Conservation (phyloP, 2,113 vertebrate species). For the Centrocercus urophasianus region DNA sequence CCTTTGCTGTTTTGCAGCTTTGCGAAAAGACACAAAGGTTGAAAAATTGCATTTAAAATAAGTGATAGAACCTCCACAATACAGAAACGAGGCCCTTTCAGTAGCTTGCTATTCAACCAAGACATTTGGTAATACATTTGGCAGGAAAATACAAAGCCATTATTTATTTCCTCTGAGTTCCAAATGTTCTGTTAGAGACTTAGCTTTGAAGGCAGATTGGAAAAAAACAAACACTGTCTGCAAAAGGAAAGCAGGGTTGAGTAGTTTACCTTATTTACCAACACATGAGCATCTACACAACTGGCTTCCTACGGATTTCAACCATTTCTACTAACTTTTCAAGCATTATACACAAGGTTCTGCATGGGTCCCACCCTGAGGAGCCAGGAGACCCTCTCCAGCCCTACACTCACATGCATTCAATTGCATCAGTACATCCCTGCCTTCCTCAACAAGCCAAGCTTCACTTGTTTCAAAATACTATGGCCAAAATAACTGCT, state of each 20-base stretch:
- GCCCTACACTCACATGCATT: accelerated
- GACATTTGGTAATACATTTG: neutral
- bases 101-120: neutral
- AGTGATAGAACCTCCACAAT: neutral
- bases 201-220: neutral
- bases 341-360: neutral
- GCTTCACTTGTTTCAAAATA: neutral
- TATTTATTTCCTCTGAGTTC: neutral
- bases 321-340: neutral
- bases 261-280: neutral
- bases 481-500: neutral
- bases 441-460: neutral
- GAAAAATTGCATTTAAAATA: neutral
- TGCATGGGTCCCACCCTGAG: neutral
- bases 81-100: neutral
- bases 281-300: neutral
- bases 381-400: neutral
- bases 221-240: neutral
- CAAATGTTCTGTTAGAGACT: neutral
- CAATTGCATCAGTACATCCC: no score
- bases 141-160: neutral
- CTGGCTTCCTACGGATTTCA: neutral
- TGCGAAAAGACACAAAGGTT: neutral
- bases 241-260: neutral
- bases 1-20: neutral